Evolutionary conservation across 2,113 vertebrate genomes (phyloP).

Genomic region (Hippoglossus stenolepis): DNA sequence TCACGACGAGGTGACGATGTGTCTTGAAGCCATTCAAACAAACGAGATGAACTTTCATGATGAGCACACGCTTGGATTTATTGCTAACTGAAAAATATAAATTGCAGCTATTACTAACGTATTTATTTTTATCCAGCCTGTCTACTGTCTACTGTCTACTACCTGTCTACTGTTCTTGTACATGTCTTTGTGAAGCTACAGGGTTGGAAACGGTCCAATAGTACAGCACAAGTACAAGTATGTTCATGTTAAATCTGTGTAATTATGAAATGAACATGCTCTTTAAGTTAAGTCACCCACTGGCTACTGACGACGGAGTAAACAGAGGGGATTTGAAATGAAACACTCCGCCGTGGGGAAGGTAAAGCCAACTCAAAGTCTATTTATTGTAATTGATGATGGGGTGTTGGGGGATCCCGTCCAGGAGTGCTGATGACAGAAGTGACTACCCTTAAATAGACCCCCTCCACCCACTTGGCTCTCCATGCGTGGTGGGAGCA

Average conservation of each 20-base stretch:
- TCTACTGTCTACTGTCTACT: background rate
- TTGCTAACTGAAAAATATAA: too few species aligned
- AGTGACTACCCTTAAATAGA: background rate
- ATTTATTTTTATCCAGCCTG: background rate
- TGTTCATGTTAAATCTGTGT: background rate
- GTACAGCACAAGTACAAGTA: background rate
- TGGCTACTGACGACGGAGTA: background rate
- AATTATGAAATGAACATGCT: conserved; percentile 12
- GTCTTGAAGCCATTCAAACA: too few species aligned
- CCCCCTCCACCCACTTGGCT: background rate
- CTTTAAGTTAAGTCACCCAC: conserved; percentile 12
- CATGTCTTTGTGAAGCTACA: background rate
- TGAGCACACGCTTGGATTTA: too few species aligned
- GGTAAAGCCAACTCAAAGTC: conserved; percentile 3
- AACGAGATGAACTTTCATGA: too few species aligned
- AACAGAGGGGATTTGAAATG: background rate
- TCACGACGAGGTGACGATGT: too few species aligned
- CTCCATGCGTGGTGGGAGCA: conserved; percentile 34
- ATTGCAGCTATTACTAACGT: background rate
- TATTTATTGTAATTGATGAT: conserved; percentile 19
- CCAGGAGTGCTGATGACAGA: conserved; percentile 23
- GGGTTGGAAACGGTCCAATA: background rate
- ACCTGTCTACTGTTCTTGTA: background rate
- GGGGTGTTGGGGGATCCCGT: conserved; percentile 24
- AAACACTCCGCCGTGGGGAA: conserved; percentile 1